Conservation (phyloP, 2,888 invertebrate species). For the Globia sparganii region DNA sequence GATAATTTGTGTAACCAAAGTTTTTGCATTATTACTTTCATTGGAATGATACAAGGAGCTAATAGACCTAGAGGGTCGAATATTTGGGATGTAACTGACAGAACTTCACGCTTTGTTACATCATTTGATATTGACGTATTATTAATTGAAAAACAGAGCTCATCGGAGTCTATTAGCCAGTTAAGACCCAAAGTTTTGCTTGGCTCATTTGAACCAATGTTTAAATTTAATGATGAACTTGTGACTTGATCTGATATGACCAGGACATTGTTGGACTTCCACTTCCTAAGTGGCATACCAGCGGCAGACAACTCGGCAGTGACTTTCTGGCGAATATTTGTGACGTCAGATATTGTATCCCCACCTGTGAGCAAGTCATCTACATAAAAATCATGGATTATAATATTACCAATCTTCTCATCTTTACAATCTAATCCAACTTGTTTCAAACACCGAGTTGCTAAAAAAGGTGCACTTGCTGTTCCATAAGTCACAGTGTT, state of each 20-base stretch:
- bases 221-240: constrained; percentile 37
- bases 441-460: constrained; percentile 2
- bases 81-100: constrained; percentile 18
- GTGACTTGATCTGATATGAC: neutral
- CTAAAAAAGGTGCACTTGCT: constrained; percentile 1
- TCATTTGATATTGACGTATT: constrained; percentile 46
- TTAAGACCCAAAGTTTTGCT: constrained; percentile 24
- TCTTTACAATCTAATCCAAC: neutral
- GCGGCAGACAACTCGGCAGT: no score
- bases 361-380: no score
- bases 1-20: constrained; percentile 61
- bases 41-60: constrained; percentile 53
- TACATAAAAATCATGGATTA: neutral
- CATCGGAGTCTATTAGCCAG: constrained; percentile 58
- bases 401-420: neutral
- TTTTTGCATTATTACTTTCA: constrained; percentile 63
- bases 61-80: constrained; percentile 66
- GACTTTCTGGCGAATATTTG: no score
- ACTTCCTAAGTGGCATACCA: no score
- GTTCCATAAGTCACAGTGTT: neutral
- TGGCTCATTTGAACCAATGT: constrained; percentile 26
- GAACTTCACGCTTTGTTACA: constrained; percentile 24
- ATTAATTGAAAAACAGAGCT: constrained; percentile 30
- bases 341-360: no score
- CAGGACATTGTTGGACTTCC: neutral